phyloP scores from a whole-genome alignment of 2,888 invertebrate genomes.

The Drosophila diplacantha region DNA sequence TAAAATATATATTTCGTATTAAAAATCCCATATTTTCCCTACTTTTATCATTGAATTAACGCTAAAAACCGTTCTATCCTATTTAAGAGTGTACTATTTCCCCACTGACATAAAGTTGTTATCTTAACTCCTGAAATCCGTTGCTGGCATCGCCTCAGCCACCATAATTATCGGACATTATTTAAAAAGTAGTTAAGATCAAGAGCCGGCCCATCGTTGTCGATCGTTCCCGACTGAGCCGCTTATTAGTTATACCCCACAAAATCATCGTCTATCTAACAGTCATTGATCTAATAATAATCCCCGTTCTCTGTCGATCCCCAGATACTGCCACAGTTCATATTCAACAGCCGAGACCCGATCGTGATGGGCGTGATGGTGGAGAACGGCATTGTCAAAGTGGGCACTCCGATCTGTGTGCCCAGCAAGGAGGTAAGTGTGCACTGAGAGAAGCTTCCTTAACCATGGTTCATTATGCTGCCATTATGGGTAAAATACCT shows the following conservation, averaged over 20 bases:
- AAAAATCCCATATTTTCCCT: no score
- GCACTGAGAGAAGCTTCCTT: neutral
- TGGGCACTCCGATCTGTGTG: constrained; percentile 98
- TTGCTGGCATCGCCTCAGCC: constrained; percentile 30
- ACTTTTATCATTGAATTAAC: neutral
- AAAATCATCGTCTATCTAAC: constrained; percentile 14
- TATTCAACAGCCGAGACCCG: constrained; percentile 99
- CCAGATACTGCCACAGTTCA: constrained; percentile 88
- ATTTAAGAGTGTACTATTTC: neutral
- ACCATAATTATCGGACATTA: constrained; percentile 47
- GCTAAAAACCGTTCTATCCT: neutral
- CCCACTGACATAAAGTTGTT: constrained; percentile 5
- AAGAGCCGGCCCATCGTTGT: constrained; percentile 20
- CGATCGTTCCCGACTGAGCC: constrained; percentile 32
- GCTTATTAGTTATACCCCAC: constrained; percentile 42
- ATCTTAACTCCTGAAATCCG: constrained; percentile 11
- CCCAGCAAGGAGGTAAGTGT: constrained; percentile 93
- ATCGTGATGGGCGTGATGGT: constrained; percentile 97
- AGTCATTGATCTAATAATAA: constrained; percentile 32
- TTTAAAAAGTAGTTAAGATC: constrained; percentile 51
- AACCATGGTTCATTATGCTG: neutral
- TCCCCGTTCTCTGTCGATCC: constrained; percentile 11
- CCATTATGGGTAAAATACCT: neutral
- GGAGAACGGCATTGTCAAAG: constrained; percentile 95
- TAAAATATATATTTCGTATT: neutral